These are phyloP conservation scores for Climacteris rufus DNA, from an alignment of 2,113 vertebrate species.

Conservation along the genomic window DNA sequence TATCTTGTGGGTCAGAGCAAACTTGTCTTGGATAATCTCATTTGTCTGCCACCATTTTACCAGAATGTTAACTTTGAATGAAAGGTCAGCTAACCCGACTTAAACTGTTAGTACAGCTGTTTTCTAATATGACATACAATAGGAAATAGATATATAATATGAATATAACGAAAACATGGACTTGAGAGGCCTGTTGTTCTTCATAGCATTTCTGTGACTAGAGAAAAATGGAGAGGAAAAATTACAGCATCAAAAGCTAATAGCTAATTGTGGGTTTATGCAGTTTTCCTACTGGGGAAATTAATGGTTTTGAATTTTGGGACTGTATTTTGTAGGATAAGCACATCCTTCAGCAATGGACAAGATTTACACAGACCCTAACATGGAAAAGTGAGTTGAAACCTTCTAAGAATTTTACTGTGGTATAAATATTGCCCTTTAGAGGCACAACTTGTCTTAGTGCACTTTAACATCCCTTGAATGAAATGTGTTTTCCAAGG, in stretches of 20 bases:
- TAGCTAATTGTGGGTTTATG: neutral
- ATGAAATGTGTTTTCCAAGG: neutral
- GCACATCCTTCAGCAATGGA: constrained; percentile 63
- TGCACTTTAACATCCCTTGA: neutral
- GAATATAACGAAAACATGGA: neutral
- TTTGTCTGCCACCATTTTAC: neutral
- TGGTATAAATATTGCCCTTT: neutral
- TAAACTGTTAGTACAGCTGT: neutral
- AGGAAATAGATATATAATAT: neutral
- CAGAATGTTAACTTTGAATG: neutral
- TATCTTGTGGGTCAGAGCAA: neutral
- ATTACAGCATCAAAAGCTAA: neutral
- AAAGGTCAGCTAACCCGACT: neutral
- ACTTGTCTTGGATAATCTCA: neutral
- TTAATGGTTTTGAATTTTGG: neutral
- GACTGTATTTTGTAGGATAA: constrained; percentile 22
- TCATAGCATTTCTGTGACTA: neutral
- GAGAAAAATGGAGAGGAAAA: neutral
- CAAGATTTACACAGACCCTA: constrained; percentile 46
- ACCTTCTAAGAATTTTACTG: neutral
- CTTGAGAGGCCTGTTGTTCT: neutral
- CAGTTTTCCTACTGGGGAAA: neutral
- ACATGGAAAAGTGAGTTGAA: constrained; percentile 72
- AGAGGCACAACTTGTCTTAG: neutral
- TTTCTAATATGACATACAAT: neutral